A percentile compares a stretch with the other conserved stretches of the same genome.
Evolutionary conservation across 2,888 invertebrate genomes (phyloP).

Genomic region (Eupsilia transversa): DNA sequence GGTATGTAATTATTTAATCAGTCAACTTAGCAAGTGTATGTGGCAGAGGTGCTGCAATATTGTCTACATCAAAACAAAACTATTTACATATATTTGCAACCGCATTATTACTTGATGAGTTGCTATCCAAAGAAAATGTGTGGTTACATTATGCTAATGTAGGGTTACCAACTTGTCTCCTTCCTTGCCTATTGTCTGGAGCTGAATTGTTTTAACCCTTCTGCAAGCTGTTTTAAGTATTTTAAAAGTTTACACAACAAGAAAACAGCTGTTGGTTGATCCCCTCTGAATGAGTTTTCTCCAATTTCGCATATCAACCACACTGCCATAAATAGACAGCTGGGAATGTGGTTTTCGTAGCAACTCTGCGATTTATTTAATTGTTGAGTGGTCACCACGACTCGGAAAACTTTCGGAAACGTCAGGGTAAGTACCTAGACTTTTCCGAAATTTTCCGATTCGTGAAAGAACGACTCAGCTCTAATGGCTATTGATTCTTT

Average conservation of each 20-base stretch:
- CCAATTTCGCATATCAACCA: neutral
- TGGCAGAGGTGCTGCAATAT: slow-evolving; percentile 36
- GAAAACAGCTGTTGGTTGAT: neutral
- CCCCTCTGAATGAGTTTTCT: neutral
- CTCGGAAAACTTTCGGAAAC: too few relatives aligned
- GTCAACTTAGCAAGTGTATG: slow-evolving; percentile 44
- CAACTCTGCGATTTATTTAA: neutral
- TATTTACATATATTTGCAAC: slow-evolving; percentile 47
- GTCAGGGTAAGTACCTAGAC: too few relatives aligned
- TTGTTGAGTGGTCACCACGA: neutral
- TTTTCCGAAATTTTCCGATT: neutral
- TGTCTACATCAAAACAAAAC: slow-evolving; percentile 35
- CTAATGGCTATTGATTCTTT: neutral
- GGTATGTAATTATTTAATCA: slow-evolving; percentile 52
- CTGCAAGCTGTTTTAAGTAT: neutral
- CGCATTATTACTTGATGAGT: slow-evolving; percentile 35
- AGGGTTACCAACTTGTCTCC: slow-evolving; percentile 21
- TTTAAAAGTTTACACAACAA: neutral
- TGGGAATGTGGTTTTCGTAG: neutral
- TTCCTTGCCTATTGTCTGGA: slow-evolving; percentile 4
- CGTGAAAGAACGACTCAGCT: neutral
- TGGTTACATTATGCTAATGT: slow-evolving; percentile 38
- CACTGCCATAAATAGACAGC: neutral
- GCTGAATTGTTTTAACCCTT: neutral
- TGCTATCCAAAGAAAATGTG: slow-evolving; percentile 25